These are phyloP conservation scores for Nemoura dubitans DNA, from an alignment of 2,888 invertebrate genomes.

Conservation along the genomic window DNA sequence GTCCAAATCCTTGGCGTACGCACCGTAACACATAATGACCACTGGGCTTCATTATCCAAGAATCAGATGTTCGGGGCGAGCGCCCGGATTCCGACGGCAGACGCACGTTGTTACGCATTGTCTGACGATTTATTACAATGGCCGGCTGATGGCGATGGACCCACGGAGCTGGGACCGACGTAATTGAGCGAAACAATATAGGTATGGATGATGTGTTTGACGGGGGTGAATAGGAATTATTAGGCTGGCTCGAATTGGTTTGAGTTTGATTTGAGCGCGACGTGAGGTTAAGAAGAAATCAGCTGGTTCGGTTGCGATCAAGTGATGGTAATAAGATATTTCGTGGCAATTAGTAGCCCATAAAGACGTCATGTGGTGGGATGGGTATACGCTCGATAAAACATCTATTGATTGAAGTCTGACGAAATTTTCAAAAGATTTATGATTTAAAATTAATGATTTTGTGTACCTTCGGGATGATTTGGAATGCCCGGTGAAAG, in stretches of 20 bases:
- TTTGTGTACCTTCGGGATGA: no score
- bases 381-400: neutral
- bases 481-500: no score
- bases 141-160: neutral
- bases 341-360: neutral
- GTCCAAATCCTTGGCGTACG: neutral
- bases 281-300: neutral
- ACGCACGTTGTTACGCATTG: neutral
- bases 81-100: neutral
- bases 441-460: no score
- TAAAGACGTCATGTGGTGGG: neutral
- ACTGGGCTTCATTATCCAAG: conserved; percentile 20
- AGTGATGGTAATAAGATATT: neutral
- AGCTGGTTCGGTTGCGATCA: neutral
- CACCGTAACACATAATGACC: conserved; percentile 13
- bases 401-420: neutral
- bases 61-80: neutral
- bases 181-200: neutral
- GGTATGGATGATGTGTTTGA: neutral
- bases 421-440: neutral
- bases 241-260: neutral
- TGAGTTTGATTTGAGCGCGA: neutral
- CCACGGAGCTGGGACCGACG: neutral
- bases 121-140: conserved; percentile 26
- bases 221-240: neutral